These are phyloP conservation scores for Hydrochoerus hydrochaeris DNA, from an alignment of 2,113 vertebrate genomes.

Conservation along the genomic window DNA sequence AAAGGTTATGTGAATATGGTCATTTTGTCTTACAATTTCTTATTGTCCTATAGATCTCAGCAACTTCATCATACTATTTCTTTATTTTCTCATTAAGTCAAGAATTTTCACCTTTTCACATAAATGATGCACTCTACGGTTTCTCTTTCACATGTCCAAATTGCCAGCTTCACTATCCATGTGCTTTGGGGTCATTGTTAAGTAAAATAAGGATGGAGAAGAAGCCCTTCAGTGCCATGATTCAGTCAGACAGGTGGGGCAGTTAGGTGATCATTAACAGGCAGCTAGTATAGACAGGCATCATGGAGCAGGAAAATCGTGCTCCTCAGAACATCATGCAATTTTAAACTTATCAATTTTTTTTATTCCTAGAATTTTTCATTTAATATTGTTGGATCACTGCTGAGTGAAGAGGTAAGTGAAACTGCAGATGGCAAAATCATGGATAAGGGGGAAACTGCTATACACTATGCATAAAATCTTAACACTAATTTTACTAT, in stretches of 20 bases:
- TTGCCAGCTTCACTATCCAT: neutral
- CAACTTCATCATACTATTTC: neutral
- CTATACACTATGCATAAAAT: neutral
- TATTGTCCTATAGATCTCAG: neutral
- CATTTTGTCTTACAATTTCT: neutral
- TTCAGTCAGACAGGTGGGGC: neutral
- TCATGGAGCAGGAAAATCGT: neutral
- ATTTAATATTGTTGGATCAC: neutral
- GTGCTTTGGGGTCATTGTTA: neutral
- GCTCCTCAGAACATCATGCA: neutral
- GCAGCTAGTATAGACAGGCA: neutral
- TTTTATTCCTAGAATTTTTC: neutral
- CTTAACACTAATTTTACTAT: neutral
- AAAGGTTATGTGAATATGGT: neutral
- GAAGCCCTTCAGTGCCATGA: too few species aligned
- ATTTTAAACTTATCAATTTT: neutral
- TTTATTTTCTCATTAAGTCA: neutral
- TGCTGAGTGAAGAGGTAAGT: neutral
- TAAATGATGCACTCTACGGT: neutral
- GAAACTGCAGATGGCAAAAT: neutral
- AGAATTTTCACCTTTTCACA: neutral
- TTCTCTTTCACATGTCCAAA: neutral
- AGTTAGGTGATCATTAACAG: neutral
- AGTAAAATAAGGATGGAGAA: neutral
- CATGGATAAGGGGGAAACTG: neutral